Conservation (phyloP, 2,113 vertebrate genomes). For the Orientallactaga bullata region DNA sequence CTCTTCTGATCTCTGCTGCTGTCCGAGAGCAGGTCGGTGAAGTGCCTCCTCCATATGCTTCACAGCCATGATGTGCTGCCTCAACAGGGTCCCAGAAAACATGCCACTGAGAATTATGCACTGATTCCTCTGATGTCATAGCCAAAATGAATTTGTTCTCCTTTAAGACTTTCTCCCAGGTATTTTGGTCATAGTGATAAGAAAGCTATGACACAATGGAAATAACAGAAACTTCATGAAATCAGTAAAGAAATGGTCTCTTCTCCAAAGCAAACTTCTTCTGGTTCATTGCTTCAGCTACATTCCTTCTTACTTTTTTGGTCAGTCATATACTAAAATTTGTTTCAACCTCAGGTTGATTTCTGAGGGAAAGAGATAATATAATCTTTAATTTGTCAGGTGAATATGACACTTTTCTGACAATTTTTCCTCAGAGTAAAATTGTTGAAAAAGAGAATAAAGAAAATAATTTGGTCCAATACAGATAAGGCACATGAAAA, state of each 20-base stretch:
- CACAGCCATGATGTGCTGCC: not conserved
- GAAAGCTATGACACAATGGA: not conserved
- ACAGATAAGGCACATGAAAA: conserved; percentile 53
- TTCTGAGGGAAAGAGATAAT: conserved; percentile 24
- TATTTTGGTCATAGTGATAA: not conserved
- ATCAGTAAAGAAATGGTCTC: not conserved
- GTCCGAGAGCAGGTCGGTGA: not conserved
- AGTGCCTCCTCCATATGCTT: not conserved
- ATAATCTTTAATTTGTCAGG: conserved; percentile 60
- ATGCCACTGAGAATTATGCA: not conserved
- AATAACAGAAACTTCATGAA: not conserved
- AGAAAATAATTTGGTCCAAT: conserved; percentile 48
- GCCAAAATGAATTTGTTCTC: not conserved
- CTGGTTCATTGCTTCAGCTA: not conserved
- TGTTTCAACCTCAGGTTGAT: conserved; percentile 17
- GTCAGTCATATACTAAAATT: not conserved
- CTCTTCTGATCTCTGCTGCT: not conserved
- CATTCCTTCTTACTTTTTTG: not conserved
- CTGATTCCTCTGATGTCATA: not conserved
- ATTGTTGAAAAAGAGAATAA: conserved; percentile 13
- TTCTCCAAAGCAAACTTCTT: not conserved
- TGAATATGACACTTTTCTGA: conserved; percentile 63
- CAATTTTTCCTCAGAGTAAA: conserved; percentile 35
- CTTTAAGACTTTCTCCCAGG: not conserved
- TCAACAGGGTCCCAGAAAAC: not conserved